These are phyloP conservation scores for Bombylius discolor DNA, from an alignment of 2,888 invertebrate genomes.

Conservation along the genomic window DNA sequence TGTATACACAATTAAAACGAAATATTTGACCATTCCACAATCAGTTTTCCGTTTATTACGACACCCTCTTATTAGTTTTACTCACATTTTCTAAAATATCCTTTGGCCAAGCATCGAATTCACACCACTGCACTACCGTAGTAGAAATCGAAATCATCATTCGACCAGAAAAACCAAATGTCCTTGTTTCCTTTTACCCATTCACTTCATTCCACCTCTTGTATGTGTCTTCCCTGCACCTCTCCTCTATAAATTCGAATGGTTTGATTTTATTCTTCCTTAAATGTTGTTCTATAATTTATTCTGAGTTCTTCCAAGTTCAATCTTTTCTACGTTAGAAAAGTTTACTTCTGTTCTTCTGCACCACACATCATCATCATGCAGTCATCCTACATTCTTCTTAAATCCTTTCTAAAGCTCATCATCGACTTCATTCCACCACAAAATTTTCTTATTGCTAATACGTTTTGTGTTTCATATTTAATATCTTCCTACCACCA, in stretches of 20 bases:
- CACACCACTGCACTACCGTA: not conserved
- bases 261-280: too few relatives aligned
- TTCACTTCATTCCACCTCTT: not conserved
- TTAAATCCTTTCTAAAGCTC: not conserved
- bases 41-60: constrained; percentile 13
- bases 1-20: not conserved
- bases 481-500: too few relatives aligned
- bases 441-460: too few relatives aligned
- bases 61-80: constrained; percentile 14
- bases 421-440: not conserved
- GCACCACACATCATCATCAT: not conserved
- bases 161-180: constrained; percentile 2
- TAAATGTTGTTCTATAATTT: too few relatives aligned
- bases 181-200: not conserved
- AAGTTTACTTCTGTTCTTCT: not conserved
- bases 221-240: not conserved
- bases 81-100: constrained; percentile 2
- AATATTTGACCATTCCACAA: constrained; percentile 14
- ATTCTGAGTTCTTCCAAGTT: not conserved
- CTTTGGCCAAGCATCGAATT: not conserved
- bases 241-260: too few relatives aligned
- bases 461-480: too few relatives aligned
- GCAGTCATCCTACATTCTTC: not conserved
- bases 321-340: not conserved
- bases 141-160: not conserved